These are phyloP conservation scores for Otus scops DNA, from an alignment of 2,797 vertebrate genomes.

Conservation along the genomic window DNA sequence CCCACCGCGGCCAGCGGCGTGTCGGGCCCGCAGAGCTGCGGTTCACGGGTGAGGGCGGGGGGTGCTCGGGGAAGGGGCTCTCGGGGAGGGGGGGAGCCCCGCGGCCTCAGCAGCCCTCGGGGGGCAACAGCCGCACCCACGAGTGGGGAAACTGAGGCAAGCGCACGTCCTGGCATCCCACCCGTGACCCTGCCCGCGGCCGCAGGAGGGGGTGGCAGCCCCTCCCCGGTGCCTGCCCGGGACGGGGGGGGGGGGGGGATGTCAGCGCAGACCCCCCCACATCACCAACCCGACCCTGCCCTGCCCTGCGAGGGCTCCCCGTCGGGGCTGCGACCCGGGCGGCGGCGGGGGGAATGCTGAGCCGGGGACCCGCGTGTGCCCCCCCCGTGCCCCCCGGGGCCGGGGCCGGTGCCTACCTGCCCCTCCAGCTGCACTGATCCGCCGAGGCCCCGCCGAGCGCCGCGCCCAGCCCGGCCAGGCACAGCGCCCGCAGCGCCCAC, in stretches of 20 bases:
- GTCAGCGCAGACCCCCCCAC: background rate
- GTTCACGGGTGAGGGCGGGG: background rate
- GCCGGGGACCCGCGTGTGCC: background rate
- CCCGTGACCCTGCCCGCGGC: background rate
- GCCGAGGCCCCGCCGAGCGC: constrained; percentile 76
- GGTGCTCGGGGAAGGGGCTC: background rate
- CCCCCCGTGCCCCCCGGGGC: background rate
- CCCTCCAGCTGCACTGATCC: constrained; percentile 90
- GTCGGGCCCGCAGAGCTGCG: background rate
- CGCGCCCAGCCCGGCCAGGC: constrained; percentile 51
- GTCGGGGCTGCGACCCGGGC: background rate
- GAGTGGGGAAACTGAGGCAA: constrained; percentile 2
- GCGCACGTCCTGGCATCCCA: background rate
- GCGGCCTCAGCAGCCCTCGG: background rate
- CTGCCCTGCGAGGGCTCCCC: background rate
- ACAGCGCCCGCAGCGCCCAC: constrained; percentile 17
- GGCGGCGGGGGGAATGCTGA: background rate
- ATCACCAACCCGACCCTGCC: background rate
- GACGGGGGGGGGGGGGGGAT: no score
- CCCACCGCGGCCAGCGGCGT: background rate
- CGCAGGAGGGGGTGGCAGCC: background rate
- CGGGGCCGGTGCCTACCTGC: constrained; percentile 77
- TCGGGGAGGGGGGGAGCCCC: no score
- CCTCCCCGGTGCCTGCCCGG: background rate
- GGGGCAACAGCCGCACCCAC: background rate